A percentile compares a stretch with the other conserved stretches of the same genome.
Conservation (phyloP, 2,888 invertebrate species). For the Andrena bicolor region DNA sequence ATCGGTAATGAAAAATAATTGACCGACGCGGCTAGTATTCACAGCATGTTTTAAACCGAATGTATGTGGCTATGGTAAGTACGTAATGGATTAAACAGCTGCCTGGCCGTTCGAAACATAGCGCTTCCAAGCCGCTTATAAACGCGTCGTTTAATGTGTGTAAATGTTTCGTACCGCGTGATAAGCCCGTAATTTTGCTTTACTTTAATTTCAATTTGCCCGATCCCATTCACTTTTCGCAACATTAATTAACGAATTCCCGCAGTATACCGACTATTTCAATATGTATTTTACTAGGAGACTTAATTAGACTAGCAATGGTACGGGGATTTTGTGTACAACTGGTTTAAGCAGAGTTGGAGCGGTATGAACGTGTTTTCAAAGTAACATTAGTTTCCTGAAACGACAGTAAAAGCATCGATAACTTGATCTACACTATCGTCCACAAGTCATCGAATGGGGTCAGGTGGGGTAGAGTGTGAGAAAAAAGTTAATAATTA, state of each 20-base stretch:
- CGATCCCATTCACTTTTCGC: neutral
- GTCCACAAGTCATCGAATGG: no score
- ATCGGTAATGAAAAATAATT: conserved; percentile 46
- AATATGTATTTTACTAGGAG: neutral
- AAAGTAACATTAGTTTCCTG: no score
- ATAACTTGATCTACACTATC: no score
- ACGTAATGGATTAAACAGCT: conserved; percentile 51
- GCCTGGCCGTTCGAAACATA: conserved; percentile 21
- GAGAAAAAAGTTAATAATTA: no score
- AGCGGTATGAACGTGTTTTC: no score
- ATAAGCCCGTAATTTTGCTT: conserved; percentile 14
- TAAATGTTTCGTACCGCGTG: conserved; percentile 18
- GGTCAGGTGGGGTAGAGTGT: no score
- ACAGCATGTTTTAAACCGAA: conserved; percentile 27
- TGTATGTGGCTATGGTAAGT: conserved; percentile 12
- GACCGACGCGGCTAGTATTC: conserved; percentile 27
- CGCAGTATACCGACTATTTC: neutral
- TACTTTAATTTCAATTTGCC: conserved; percentile 29
- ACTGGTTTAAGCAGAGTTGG: no score
- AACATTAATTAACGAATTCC: neutral
- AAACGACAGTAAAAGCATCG: no score
- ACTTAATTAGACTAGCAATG: neutral
- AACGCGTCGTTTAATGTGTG: conserved; percentile 24
- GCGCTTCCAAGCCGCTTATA: conserved; percentile 41
- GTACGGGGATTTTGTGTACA: neutral